These are phyloP conservation scores for Serrognathus titanus DNA, from an alignment of 2,888 invertebrate species.

Conservation along the genomic window DNA sequence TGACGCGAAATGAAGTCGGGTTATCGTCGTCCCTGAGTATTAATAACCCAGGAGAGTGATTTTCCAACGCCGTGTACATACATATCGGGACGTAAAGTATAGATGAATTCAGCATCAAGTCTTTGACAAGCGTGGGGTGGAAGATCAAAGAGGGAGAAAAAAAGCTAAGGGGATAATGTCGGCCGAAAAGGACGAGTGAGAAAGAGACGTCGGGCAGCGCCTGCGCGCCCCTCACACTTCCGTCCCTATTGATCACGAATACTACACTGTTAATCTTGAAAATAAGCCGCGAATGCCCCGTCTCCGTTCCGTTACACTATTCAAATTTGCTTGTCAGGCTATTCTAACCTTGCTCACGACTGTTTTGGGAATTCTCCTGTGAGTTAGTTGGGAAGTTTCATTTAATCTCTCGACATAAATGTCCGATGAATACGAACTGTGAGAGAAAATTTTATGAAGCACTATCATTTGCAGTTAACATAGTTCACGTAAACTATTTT, in stretches of 20 bases:
- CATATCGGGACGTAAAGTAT: slow-evolving; percentile 23
- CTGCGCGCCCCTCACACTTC: slow-evolving; percentile 10
- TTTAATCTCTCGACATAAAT: too few relatives aligned
- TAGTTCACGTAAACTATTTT: too few relatives aligned
- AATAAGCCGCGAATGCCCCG: too few relatives aligned
- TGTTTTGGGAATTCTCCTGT: too few relatives aligned
- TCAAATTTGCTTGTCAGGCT: too few relatives aligned
- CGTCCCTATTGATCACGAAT: slow-evolving; percentile 16
- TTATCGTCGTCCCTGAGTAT: slow-evolving; percentile 5
- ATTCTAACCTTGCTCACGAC: too few relatives aligned
- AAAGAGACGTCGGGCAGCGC: slow-evolving; percentile 6
- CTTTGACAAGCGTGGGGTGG: slow-evolving; percentile 31
- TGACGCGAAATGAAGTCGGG: too few relatives aligned
- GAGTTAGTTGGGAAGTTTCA: too few relatives aligned
- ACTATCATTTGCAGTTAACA: too few relatives aligned
- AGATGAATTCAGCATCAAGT: slow-evolving; percentile 25
- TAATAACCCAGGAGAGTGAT: slow-evolving; percentile 21
- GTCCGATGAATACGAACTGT: too few relatives aligned
- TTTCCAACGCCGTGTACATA: slow-evolving; percentile 15
- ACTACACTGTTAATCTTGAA: slow-evolving; percentile 5
- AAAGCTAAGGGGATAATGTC: slow-evolving; percentile 2
- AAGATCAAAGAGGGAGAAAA: slow-evolving; percentile 32
- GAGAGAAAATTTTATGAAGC: too few relatives aligned
- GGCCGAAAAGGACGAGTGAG: slow-evolving; percentile 11
- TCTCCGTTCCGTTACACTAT: too few relatives aligned